These are phyloP conservation scores for Actinemys pallida DNA, from an alignment of 2,113 vertebrate genomes.

Conservation along the genomic window DNA sequence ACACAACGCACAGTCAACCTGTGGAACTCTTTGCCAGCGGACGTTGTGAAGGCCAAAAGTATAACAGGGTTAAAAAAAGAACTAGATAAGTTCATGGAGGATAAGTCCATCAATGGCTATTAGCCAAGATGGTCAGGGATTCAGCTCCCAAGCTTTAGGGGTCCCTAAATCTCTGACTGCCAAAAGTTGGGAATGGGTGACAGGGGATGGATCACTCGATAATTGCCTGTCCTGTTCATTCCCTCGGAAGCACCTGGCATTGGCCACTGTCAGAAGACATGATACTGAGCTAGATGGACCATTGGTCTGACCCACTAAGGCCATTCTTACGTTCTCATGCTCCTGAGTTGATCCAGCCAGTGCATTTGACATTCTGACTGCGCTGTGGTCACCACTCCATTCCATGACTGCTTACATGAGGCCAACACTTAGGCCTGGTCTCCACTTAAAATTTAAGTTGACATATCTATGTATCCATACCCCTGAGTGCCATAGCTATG, in stretches of 20 bases:
- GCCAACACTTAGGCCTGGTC: rapidly evolving
- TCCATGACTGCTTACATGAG: background rate
- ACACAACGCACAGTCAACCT: background rate
- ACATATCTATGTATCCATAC: background rate
- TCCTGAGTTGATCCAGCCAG: background rate
- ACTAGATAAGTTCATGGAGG: background rate
- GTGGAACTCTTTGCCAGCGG: too few relatives aligned
- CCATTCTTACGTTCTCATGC: background rate
- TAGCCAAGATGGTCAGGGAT: background rate
- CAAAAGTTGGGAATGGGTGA: background rate
- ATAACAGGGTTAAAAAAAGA: background rate
- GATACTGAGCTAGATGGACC: background rate
- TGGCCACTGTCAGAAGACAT: background rate
- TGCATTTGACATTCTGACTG: background rate
- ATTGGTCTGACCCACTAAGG: background rate
- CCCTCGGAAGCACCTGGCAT: background rate
- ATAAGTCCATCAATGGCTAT: background rate
- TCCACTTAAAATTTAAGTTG: background rate
- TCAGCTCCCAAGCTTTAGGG: background rate
- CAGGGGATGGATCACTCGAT: background rate
- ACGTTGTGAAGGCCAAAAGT: background rate
- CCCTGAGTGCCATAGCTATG: background rate
- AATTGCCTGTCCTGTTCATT: background rate
- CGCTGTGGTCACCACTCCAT: too few relatives aligned
- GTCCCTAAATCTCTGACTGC: background rate